Base-by-base conservation (phyloP, 2,113 vertebrate genomes). In the Spea multiplicata region DNA sequence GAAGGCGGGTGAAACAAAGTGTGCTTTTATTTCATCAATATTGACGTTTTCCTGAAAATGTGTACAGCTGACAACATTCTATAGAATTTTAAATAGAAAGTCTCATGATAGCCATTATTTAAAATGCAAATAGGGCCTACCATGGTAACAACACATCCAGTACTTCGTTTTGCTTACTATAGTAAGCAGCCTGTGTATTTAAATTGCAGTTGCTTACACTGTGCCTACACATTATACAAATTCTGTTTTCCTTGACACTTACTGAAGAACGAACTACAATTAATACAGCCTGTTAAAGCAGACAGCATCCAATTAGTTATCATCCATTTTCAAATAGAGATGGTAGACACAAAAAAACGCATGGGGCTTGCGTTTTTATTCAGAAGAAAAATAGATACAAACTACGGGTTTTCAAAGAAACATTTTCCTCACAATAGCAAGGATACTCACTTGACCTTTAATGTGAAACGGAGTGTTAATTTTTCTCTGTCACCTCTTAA, bases 401-500 rank as follows among this genome's bases (percentile, higher is more conserved):
- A 93, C 88, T 90, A 88, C 80, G 88, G 90, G 86, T 91, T 92
- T 93, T 92, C 91, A 92, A 90, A 91, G 88, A 88, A 90, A 89
- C 88, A 71, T 92, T 92, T 91, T 91, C 90, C 89, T 91, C 89
- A 90, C 90, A 92, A 92, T 90, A 87, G 90, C 90, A 87, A 87
- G 90, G 89, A 90, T 91, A 92, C 88, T 91, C 91, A 89, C 90
- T 92, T 91, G 90, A 90, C 90, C 92, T 93, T 93, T 92, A 93
- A 94, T 93, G 91, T 92, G 90, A 92, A 93, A 93, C 89, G 88
- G 91, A 91, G 91, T 93, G 91, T 91, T 92, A 93, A 94, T 93
- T 93, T 93, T 92, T 92, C 90, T 92, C 90, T 92, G 92, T 90
- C 91, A 92, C 92, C 91, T 93, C 91, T 92, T 93, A 94, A 93